Evolutionary conservation across 2,888 invertebrate species (phyloP).

Genomic region (Pyrgus malvae): DNA sequence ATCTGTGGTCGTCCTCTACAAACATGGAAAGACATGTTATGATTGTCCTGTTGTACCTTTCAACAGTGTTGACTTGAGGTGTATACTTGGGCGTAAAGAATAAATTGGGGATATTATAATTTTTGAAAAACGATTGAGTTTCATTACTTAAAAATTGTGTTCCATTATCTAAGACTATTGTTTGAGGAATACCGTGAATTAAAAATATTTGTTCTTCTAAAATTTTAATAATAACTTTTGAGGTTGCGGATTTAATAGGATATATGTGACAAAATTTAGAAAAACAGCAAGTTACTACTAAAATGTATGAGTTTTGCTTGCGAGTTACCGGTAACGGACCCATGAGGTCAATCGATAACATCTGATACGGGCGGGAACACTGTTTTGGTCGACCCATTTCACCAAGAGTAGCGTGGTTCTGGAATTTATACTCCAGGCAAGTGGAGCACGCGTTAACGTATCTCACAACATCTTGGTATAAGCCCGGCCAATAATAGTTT

Average conservation of each 20-base stretch:
- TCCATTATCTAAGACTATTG: not conserved
- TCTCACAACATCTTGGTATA: slow-evolving; percentile 20
- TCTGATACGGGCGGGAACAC: slow-evolving; percentile 28
- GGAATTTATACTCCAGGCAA: slow-evolving; percentile 23
- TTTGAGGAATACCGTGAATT: not conserved
- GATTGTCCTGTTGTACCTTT: not conserved
- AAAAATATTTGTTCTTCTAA: not conserved
- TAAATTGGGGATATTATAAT: not conserved
- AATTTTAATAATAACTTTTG: not conserved
- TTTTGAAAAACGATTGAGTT: not conserved
- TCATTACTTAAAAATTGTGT: not conserved
- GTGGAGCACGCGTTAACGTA: slow-evolving; percentile 14
- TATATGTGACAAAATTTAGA: not conserved
- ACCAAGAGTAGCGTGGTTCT: slow-evolving; percentile 1
- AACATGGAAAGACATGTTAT: not conserved
- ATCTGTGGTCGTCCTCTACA: not conserved
- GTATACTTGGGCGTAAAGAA: not conserved
- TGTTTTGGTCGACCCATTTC: slow-evolving; percentile 28
- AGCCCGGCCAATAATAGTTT: slow-evolving; percentile 26
- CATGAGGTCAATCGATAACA: not conserved
- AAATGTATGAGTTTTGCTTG: not conserved
- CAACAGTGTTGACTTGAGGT: not conserved
- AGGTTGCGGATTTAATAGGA: not conserved
- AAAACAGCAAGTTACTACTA: not conserved
- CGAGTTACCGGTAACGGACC: not conserved